Evolutionary conservation across 2,113 vertebrate genomes (phyloP).

Genomic region (Climacteris rufus): DNA sequence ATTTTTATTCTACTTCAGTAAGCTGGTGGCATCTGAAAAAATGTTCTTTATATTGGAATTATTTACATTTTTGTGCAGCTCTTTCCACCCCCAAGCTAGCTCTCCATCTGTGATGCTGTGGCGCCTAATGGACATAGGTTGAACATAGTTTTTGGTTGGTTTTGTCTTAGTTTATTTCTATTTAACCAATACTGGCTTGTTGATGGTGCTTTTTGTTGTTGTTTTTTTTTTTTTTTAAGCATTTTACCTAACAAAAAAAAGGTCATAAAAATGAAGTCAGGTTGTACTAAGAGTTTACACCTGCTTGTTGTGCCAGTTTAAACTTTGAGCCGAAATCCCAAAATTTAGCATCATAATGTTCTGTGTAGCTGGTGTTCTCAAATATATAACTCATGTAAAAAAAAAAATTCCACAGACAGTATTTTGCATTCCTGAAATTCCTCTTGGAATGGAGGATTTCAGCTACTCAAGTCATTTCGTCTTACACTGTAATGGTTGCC

Average conservation of each 20-base stretch:
- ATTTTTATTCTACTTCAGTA: background rate
- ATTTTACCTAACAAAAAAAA: background rate
- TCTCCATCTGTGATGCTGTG: background rate
- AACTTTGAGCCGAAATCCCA: background rate
- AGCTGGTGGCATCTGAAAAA: background rate
- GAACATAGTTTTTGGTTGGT: background rate
- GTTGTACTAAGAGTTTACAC: background rate
- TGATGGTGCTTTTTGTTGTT: background rate
- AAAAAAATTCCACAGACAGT: background rate
- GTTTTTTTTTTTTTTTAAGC: no score
- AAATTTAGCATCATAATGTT: background rate
- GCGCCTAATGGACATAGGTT: background rate
- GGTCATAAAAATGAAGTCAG: background rate
- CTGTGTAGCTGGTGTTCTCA: background rate
- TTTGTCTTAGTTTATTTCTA: background rate
- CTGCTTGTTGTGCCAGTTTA: background rate
- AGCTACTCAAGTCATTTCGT: background rate
- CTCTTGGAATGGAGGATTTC: background rate
- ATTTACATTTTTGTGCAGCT: background rate
- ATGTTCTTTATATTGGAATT: background rate
- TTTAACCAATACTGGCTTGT: background rate
- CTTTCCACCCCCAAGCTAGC: background rate
- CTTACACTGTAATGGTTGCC: background rate
- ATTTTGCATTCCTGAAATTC: constrained; percentile 5
- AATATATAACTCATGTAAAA: background rate